Conservation (phyloP, 2,113 vertebrate species). For the Eptatretus burgeri region DNA sequence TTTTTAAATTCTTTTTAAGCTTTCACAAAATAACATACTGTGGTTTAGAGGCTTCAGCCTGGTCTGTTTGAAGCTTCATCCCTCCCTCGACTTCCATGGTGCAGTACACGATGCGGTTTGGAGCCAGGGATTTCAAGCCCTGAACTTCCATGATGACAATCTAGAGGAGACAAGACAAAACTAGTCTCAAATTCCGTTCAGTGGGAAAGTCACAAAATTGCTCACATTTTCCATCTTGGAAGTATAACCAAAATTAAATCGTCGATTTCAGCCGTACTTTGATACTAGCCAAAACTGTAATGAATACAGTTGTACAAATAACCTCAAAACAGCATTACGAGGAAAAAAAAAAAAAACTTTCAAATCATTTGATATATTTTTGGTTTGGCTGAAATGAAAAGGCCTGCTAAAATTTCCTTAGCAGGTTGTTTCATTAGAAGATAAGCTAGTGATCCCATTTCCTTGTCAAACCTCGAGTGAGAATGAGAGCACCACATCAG, state of each 20-base stretch:
- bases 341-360: too few species aligned
- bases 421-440: background rate
- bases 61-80: conserved; percentile 86
- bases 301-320: too few species aligned
- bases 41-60: conserved; percentile 88
- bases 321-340: too few species aligned
- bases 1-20: background rate
- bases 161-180: conserved; percentile 16
- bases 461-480: conserved; percentile 48
- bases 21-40: conserved; percentile 28
- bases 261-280: too few species aligned
- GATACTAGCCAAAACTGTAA: too few species aligned
- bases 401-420: too few species aligned
- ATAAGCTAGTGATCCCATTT: background rate
- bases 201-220: too few species aligned
- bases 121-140: conserved; percentile 64
- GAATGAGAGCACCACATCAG: conserved; percentile 75
- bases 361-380: too few species aligned
- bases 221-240: too few species aligned
- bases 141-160: conserved; percentile 96
- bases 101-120: conserved; percentile 93
- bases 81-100: conserved; percentile 98
- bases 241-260: too few species aligned
- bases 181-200: too few species aligned
- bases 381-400: too few species aligned